phyloP scores from a whole-genome alignment of 2,113 vertebrate species.

The Pluvialis apricaria region DNA sequence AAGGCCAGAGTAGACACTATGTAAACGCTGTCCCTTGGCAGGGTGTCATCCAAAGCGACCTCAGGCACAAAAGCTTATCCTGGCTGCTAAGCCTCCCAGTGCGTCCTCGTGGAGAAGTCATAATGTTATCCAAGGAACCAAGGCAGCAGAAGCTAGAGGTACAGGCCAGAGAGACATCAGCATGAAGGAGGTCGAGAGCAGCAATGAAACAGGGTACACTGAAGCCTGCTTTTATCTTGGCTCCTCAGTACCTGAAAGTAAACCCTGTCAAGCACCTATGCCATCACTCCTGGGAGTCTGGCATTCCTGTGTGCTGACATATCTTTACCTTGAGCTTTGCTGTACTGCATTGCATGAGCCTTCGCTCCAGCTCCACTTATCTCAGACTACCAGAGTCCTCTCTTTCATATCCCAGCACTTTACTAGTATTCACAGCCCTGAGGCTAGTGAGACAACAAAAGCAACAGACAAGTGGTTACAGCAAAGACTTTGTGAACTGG shows the following conservation, averaged over 20 bases:
- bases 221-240: background rate
- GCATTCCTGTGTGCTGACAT: rapidly evolving
- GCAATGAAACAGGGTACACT: background rate
- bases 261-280: background rate
- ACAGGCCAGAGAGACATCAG: background rate
- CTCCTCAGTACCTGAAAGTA: background rate
- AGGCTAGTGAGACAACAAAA: background rate
- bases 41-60: background rate
- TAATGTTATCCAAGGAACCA: background rate
- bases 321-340: background rate
- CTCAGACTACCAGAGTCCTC: background rate
- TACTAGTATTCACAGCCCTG: background rate
- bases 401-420: background rate
- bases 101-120: background rate
- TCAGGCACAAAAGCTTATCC: background rate
- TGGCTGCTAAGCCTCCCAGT: background rate
- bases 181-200: background rate
- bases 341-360: background rate
- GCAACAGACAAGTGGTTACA: background rate
- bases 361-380: background rate
- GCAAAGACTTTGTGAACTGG: background rate
- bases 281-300: background rate
- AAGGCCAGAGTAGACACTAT: background rate
- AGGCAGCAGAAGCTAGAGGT: background rate
- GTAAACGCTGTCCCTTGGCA: background rate